These are phyloP conservation scores for Cariama cristata DNA, from an alignment of 2,113 vertebrate genomes.

Conservation along the genomic window DNA sequence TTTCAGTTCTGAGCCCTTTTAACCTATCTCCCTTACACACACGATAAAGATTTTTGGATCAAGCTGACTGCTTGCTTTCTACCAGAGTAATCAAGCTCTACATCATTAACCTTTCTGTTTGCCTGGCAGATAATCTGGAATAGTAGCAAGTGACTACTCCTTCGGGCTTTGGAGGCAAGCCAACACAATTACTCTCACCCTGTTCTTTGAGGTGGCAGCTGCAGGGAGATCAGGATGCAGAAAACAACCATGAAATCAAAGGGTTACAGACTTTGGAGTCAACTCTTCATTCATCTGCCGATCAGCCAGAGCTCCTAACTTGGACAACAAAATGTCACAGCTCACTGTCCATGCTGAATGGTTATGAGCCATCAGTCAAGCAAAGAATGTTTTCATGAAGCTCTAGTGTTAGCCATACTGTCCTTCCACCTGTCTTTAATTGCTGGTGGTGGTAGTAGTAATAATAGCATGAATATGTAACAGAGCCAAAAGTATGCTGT, in stretches of 20 bases:
- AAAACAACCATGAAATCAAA: constrained; percentile 16
- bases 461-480: not conserved
- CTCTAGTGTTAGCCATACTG: not conserved
- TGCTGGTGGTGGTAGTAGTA: not conserved
- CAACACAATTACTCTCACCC: constrained; percentile 58
- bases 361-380: constrained; percentile 7
- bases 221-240: constrained; percentile 19
- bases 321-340: not conserved
- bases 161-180: constrained; percentile 37
- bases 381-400: not conserved
- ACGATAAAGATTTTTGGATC: constrained; percentile 51
- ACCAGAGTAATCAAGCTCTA: constrained; percentile 57
- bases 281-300: constrained; percentile 2
- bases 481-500: constrained; percentile 38
- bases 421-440: constrained; percentile 48
- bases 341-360: not conserved
- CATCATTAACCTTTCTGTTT: constrained; percentile 71
- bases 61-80: constrained; percentile 57
- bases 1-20: not conserved
- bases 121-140: constrained; percentile 46
- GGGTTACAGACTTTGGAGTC: constrained; percentile 4
- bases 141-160: constrained; percentile 40
- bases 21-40: not conserved
- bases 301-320: not conserved
- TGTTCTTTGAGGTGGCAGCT: constrained; percentile 50